phyloP scores from a whole-genome alignment of 2,888 invertebrate genomes.

The Gastracanthus pulcherrimus region DNA sequence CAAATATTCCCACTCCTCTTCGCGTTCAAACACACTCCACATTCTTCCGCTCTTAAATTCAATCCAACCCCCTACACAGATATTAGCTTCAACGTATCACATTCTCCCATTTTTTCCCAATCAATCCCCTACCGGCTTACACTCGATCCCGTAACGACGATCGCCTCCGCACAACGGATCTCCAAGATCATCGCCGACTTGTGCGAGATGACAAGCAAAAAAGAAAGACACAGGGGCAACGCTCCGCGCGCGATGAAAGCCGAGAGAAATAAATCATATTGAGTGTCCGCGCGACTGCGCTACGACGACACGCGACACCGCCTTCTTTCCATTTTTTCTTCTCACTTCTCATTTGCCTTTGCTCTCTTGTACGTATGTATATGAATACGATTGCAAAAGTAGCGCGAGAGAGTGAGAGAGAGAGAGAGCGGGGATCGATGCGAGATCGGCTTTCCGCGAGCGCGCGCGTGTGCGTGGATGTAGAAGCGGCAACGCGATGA shows the following conservation, averaged over 20 bases:
- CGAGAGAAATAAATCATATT: background rate
- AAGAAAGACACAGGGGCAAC: background rate
- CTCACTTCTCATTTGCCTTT: background rate
- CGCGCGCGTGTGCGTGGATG: background rate
- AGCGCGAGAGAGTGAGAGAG: too few relatives aligned
- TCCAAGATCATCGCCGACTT: background rate
- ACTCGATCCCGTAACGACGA: background rate
- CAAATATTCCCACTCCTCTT: too few relatives aligned
- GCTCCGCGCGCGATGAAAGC: background rate
- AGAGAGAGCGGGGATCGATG: background rate
- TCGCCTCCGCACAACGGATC: too few relatives aligned
- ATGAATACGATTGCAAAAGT: slow-evolving; percentile 21
- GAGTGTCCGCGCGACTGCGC: background rate
- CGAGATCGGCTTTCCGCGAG: background rate
- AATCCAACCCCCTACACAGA: too few relatives aligned
- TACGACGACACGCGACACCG: background rate
- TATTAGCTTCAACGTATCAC: background rate
- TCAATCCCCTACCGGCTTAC: background rate
- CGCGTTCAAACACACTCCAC: too few relatives aligned
- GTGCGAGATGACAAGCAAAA: background rate
- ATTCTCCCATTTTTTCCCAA: background rate
- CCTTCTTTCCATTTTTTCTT: background rate
- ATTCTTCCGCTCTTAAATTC: too few relatives aligned
- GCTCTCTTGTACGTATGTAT: background rate
- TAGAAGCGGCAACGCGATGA: slow-evolving; percentile 41